phyloP scores from a whole-genome alignment of 2,888 invertebrate genomes.

The Yponomeuta malinellus region DNA sequence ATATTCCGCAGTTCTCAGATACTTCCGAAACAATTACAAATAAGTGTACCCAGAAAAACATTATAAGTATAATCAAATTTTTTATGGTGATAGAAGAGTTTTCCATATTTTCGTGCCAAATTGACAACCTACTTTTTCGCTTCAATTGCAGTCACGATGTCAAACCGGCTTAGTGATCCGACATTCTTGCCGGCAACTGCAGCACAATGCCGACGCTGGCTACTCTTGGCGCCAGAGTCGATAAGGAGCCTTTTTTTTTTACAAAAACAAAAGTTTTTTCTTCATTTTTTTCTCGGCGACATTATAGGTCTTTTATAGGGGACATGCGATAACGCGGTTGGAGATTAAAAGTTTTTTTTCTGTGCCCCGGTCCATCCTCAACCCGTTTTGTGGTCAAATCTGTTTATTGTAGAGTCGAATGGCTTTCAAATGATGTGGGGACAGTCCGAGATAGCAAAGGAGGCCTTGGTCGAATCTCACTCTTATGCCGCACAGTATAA shows the following conservation, averaged over 20 bases:
- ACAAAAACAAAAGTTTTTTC: conserved; percentile 22
- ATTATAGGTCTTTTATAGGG: conserved; percentile 13
- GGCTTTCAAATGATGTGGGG: too few relatives aligned
- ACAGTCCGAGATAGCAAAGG: too few relatives aligned
- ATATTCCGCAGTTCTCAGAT: too few relatives aligned
- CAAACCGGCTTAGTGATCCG: not conserved
- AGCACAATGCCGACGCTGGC: conserved; percentile 30
- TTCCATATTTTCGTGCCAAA: not conserved
- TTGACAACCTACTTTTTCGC: not conserved
- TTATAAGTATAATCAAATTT: too few relatives aligned
- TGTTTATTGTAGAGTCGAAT: not conserved
- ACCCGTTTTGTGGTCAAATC: conserved; percentile 8
- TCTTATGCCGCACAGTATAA: too few relatives aligned
- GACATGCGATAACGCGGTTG: conserved; percentile 11
- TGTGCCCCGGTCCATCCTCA: not conserved
- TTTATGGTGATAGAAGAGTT: too few relatives aligned
- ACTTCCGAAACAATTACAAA: too few relatives aligned
- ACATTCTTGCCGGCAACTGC: not conserved
- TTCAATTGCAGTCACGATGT: not conserved
- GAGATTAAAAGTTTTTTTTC: conserved; percentile 11
- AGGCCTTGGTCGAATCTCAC: too few relatives aligned
- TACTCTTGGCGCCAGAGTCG: conserved; percentile 52
- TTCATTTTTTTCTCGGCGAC: conserved; percentile 27
- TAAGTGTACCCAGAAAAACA: too few relatives aligned
- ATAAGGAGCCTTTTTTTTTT: conserved; percentile 43